A percentile compares a stretch with the other conserved stretches of the same genome.
phyloP scores from a whole-genome alignment of 1,140 invertebrate genomes.

The Apis florea region DNA sequence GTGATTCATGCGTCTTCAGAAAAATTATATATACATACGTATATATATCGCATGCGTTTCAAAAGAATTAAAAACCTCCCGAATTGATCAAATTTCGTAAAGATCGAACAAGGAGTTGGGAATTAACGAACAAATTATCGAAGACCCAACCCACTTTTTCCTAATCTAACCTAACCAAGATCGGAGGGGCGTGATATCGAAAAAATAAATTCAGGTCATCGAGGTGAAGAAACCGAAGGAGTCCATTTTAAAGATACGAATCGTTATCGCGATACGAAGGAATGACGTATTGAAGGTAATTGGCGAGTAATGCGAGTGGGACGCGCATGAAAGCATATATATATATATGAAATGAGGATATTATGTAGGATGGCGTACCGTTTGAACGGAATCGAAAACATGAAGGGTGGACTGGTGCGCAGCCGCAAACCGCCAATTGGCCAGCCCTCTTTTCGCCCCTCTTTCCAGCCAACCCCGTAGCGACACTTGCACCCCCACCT shows the following conservation, averaged over 20 bases:
- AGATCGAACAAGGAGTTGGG: too few species aligned
- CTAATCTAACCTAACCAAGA: not conserved
- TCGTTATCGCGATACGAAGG: slow-evolving; percentile 29
- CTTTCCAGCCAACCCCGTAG: not conserved
- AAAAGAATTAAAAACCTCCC: not conserved
- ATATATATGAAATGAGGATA: slow-evolving; percentile 32
- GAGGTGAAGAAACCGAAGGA: slow-evolving; percentile 1
- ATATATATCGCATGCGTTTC: not conserved
- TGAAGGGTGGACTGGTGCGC: slow-evolving; percentile 26
- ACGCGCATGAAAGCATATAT: slow-evolving; percentile 1
- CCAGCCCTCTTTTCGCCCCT: slow-evolving; percentile 39
- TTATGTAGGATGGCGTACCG: slow-evolving; percentile 9
- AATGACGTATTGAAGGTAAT: not conserved
- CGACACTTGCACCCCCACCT: slow-evolving; percentile 18
- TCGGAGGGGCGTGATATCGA: not conserved
- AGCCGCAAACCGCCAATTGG: slow-evolving; percentile 24
- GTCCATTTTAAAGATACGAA: not conserved
- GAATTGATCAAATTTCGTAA: not conserved
- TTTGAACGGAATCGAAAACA: slow-evolving; percentile 18
- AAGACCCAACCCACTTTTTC: slow-evolving; percentile 13
- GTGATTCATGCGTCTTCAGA: slow-evolving; percentile 66
- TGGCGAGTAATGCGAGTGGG: slow-evolving; percentile 6
- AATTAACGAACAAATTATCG: slow-evolving; percentile 3
- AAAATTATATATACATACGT: not conserved
- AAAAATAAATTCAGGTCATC: slow-evolving; percentile 12